Conservation (phyloP, 2,888 invertebrate species). For the Athalia cordata region DNA sequence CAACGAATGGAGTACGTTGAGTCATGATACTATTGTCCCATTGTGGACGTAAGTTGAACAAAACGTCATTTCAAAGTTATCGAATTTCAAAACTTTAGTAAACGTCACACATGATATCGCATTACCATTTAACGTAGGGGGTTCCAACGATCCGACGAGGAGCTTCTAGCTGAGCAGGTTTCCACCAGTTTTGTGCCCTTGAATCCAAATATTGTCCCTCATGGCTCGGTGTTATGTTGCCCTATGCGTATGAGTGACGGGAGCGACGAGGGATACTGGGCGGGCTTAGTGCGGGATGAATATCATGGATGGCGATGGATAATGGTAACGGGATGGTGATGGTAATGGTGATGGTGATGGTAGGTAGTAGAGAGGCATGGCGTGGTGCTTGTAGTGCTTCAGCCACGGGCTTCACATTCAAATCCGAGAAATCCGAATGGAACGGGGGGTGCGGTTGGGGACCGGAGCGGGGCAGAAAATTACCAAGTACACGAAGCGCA, state of each 20-base stretch:
- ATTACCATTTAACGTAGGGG: neutral
- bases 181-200: conserved; percentile 19
- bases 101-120: neutral
- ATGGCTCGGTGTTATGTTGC: neutral
- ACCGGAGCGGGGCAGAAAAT: conserved; percentile 39
- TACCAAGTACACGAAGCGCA: conserved; percentile 53
- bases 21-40: neutral
- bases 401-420: conserved; percentile 44
- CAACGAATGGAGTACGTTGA: too few species aligned
- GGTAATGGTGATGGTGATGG: neutral
- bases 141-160: neutral
- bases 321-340: neutral
- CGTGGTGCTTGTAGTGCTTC: conserved; percentile 38
- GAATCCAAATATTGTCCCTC: neutral
- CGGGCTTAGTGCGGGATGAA: conserved; percentile 32
- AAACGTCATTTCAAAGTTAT: neutral
- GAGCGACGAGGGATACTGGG: neutral
- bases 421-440: neutral
- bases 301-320: conserved; percentile 39
- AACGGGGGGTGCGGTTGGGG: conserved; percentile 43
- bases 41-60: neutral
- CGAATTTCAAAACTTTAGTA: conserved; percentile 15
- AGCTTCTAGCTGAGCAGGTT: conserved; percentile 20
- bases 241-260: conserved; percentile 2
- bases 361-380: conserved; percentile 8